A percentile compares a stretch with the other conserved stretches of the same genome.
Evolutionary conservation across 2,797 vertebrate species (phyloP).

Genomic region (Heteromormyrus szaboi): DNA sequence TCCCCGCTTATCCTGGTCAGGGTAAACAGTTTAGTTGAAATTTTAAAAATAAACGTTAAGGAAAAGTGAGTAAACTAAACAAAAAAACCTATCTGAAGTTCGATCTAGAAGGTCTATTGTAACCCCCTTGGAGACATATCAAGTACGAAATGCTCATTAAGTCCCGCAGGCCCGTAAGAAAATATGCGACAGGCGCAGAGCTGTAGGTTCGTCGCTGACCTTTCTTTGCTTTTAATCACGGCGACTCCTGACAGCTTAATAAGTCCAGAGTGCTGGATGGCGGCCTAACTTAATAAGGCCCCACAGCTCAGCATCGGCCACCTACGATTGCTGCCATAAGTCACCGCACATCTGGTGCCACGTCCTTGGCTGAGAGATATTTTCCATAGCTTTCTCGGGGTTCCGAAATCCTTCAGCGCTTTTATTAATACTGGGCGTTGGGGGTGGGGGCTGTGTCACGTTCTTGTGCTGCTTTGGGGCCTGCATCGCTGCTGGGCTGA

Average conservation of each 20-base stretch:
- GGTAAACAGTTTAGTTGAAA: neutral
- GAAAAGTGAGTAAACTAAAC: neutral
- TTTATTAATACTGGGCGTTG: conserved; percentile 75
- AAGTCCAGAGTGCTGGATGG: conserved; percentile 96
- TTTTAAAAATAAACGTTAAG: neutral
- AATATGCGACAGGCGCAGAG: conserved; percentile 80
- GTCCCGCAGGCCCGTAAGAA: conserved; percentile 75
- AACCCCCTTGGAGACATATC: conserved; percentile 41
- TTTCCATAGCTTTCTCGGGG: conserved; percentile 88
- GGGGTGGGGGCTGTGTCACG: conserved; percentile 53
- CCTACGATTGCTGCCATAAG: conserved; percentile 97
- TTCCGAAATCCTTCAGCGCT: conserved; percentile 68
- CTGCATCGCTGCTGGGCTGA: neutral
- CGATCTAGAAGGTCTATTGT: neutral
- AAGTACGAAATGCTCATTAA: conserved; percentile 81
- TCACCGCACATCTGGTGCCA: conserved; percentile 89
- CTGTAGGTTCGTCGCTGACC: conserved; percentile 86
- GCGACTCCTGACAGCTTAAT: conserved; percentile 96
- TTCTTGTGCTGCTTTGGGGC: conserved; percentile 51
- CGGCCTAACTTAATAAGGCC: conserved; percentile 95
- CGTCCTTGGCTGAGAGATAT: conserved; percentile 90
- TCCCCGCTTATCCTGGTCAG: neutral
- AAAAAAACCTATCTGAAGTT: neutral
- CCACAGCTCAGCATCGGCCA: conserved; percentile 82
- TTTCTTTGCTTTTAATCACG: conserved; percentile 99